These are phyloP conservation scores for Dinothrombium tinctorium DNA, from an alignment of 1,140 invertebrate genomes.

Conservation along the genomic window DNA sequence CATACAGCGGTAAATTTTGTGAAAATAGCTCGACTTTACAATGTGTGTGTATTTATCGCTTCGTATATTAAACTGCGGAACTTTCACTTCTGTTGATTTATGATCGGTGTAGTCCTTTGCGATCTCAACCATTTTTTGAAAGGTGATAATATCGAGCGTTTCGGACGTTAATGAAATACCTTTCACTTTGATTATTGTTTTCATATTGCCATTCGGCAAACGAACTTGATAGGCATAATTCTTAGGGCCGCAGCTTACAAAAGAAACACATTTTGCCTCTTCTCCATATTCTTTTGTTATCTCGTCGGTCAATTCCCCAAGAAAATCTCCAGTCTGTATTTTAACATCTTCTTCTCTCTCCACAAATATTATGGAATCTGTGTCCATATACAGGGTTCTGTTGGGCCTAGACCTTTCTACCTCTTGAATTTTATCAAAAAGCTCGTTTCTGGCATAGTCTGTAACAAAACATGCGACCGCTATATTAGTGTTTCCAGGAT, in stretches of 20 bases:
- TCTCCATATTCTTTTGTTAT: conserved; percentile 1
- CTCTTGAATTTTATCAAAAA: neutral
- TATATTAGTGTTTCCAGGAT: conserved; percentile 10
- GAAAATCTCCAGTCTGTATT: conserved; percentile 4
- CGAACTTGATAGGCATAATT: conserved; percentile 6
- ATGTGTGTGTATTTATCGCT: neutral
- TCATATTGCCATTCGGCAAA: neutral
- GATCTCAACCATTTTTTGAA: neutral
- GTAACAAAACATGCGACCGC: neutral
- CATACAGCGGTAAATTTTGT: neutral
- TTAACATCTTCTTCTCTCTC: conserved; percentile 5
- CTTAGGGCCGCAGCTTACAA: conserved; percentile 1
- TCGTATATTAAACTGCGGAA: neutral
- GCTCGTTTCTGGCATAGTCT: neutral
- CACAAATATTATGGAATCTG: neutral
- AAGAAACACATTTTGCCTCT: neutral
- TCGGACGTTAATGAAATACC: neutral
- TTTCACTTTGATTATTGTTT: neutral
- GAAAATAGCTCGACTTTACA: neutral
- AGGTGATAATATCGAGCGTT: neutral
- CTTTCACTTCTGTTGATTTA: neutral
- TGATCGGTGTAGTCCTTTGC: neutral
- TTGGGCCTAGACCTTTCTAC: neutral
- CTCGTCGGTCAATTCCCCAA: conserved; percentile 7
- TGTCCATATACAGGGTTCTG: neutral